Evolutionary conservation across 1,140 invertebrate species (phyloP), one percentile per base, ranked within the genome.

Genomic region (Drosophila navojoa): DNA sequence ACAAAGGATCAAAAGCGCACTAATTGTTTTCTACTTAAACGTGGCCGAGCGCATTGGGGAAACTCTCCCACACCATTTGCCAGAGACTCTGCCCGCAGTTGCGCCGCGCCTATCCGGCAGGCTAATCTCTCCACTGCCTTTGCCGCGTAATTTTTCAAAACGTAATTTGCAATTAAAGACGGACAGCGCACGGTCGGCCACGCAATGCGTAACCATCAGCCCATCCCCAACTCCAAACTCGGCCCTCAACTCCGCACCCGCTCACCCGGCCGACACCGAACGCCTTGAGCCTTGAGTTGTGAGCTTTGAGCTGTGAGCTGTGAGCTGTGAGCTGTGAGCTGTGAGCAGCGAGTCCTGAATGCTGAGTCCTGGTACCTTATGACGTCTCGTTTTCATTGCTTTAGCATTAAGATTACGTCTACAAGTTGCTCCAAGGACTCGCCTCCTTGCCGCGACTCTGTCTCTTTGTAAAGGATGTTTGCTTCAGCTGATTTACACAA

Each of bases 1-100:
- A 90, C 81, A 90, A 90, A 87, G 87, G 87, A 90, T 90, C 87
- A 90, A 90, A 90, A 90, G 82, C 87, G 73, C 75, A 90, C 81
- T 90, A 90, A 90, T 90, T 90, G 82, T 90, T 90, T 90, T 89
- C 79, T 90, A 78, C 84, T 90, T 90, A 81, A 63, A 69, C 72
- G 47, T 79, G 64, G 79, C 69, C 71, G 57, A 62, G 35, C 35
- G 29, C 59, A 45, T 27, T 25, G 40, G 57, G 59, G 52, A 45
- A 9, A 9, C 42, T 15, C n/a, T 19, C 80, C 52, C 58, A 50
- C 47, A 9, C n/a, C 50, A 29, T 19, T 11, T 10, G 5, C 4
- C 25, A 29, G 19, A 5, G 27, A 15, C 9, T 29, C 9, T 29
- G 50, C 47, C 44, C 25, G 29, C 22, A 45, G 52, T 47, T 57